phyloP scores from a whole-genome alignment of 2,888 invertebrate species.

The Ochropacha duplaris region DNA sequence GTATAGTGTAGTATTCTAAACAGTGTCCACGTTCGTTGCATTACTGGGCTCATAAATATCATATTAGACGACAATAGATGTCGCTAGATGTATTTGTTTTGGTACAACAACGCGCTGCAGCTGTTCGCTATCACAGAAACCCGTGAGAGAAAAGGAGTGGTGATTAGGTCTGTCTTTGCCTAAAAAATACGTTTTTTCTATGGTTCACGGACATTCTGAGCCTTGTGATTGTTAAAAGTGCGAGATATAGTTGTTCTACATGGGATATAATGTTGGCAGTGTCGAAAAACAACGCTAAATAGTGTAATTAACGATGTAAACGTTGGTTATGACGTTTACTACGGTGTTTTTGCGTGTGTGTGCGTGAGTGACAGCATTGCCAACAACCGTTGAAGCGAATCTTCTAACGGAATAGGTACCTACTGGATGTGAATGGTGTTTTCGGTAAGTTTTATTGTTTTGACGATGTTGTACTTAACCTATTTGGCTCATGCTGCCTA shows the following conservation, averaged over 20 bases:
- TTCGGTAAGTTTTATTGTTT: conserved; percentile 71
- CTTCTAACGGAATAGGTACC: conserved; percentile 71
- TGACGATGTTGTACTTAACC: conserved; percentile 55
- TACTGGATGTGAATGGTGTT: conserved; percentile 60
- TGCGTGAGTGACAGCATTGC: conserved; percentile 74
- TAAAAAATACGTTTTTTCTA: conserved; percentile 75
- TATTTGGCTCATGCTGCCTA: conserved; percentile 51
- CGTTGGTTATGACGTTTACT: conserved; percentile 80
- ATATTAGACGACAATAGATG: conserved; percentile 44
- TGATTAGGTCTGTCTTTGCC: conserved; percentile 76
- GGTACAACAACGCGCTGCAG: conserved; percentile 76
- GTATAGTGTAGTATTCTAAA: no score
- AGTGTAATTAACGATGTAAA: conserved; percentile 75
- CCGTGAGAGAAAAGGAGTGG: conserved; percentile 82
- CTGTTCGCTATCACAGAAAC: conserved; percentile 82
- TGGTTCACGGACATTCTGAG: conserved; percentile 60
- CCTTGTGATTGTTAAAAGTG: conserved; percentile 56
- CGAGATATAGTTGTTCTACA: conserved; percentile 54
- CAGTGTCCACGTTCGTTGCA: no score
- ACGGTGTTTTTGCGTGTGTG: conserved; percentile 68
- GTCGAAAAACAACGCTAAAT: conserved; percentile 59
- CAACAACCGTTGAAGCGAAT: conserved; percentile 77
- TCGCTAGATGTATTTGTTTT: conserved; percentile 74
- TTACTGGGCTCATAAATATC: not conserved
- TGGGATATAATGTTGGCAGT: conserved; percentile 66